Conservation (phyloP, 2,888 invertebrate species). For the Cerastis rubricosa region DNA sequence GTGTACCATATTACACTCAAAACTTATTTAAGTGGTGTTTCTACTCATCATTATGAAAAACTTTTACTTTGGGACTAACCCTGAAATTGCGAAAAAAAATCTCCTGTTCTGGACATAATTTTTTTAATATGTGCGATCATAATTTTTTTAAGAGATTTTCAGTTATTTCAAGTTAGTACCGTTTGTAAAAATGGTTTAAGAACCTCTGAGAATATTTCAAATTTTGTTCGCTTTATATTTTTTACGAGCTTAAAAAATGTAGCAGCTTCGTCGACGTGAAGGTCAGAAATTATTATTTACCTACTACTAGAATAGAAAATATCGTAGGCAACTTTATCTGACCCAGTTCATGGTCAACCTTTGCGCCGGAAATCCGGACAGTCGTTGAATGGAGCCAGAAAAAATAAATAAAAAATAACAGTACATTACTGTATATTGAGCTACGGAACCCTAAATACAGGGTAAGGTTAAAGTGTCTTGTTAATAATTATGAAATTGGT, state of each 20-base stretch:
- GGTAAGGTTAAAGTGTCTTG: constrained; percentile 6
- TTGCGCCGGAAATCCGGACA: background rate
- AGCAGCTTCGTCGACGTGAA: background rate
- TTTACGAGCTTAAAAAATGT: background rate
- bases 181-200: background rate
- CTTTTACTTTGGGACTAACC: too few relatives aligned
- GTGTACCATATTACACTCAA: too few relatives aligned
- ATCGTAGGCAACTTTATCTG: background rate
- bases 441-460: constrained; percentile 14
- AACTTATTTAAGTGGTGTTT: too few relatives aligned
- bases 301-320: background rate
- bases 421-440: too few relatives aligned
- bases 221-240: background rate
- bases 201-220: background rate
- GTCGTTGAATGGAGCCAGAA: background rate
- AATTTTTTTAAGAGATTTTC: too few relatives aligned
- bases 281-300: background rate
- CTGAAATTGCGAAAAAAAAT: too few relatives aligned
- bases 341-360: background rate
- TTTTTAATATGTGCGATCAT: too few relatives aligned
- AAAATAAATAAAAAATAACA: too few relatives aligned
- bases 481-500: constrained; percentile 22
- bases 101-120: too few relatives aligned
- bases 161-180: background rate
- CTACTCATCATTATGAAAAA: too few relatives aligned